Conservation (phyloP, 2,888 invertebrate genomes). For the Margaritifera margaritifera region DNA sequence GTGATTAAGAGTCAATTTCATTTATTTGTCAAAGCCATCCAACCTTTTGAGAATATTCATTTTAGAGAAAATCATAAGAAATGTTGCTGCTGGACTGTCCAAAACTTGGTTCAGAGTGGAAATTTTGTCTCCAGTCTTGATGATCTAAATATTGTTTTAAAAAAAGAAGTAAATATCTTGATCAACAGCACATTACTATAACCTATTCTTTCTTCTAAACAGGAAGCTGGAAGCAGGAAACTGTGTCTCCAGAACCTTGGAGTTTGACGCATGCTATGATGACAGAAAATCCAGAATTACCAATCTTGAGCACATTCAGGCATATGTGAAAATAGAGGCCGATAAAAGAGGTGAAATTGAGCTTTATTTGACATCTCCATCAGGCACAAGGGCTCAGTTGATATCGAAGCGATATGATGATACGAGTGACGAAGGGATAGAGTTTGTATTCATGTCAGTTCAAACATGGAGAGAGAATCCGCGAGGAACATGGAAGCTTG, state of each 20-base stretch:
- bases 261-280: constrained; percentile 44
- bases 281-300: constrained; percentile 38
- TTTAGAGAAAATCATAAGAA: too few relatives aligned
- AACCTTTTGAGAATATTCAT: too few relatives aligned
- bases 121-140: too few relatives aligned
- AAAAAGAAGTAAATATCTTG: too few relatives aligned
- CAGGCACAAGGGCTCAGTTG: constrained; percentile 62
- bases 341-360: constrained; percentile 61
- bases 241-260: constrained; percentile 6
- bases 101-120: too few relatives aligned
- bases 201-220: too few relatives aligned
- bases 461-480: constrained; percentile 69
- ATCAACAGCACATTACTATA: too few relatives aligned
- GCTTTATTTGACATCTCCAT: constrained; percentile 62
- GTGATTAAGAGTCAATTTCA: too few relatives aligned
- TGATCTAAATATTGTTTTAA: too few relatives aligned
- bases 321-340: constrained; percentile 50
- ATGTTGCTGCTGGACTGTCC: too few relatives aligned
- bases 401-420: constrained; percentile 58
- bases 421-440: constrained; percentile 45
- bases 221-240: too few relatives aligned
- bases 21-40: too few relatives aligned
- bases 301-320: constrained; percentile 66
- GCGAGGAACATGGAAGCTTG: constrained; percentile 62
- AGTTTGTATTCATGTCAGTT: constrained; percentile 69